A percentile compares a stretch with the other conserved stretches of the same genome.
Evolutionary conservation across 2,797 vertebrate species (phyloP).

Genomic region (Anas georgica): DNA sequence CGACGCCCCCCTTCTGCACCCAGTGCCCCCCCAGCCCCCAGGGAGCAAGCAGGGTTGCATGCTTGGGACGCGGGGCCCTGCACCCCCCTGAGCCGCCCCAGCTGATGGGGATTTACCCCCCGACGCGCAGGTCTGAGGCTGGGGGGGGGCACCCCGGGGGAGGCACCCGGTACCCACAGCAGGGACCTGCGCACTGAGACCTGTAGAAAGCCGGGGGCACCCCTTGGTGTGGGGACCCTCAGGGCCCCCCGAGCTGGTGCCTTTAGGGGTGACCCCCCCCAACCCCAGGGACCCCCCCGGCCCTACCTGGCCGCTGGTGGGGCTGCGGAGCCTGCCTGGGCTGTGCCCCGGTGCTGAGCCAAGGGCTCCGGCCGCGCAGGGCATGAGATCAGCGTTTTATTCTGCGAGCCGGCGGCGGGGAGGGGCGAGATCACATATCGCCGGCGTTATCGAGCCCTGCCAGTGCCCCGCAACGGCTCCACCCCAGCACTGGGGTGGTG

Average conservation of each 20-base stretch:
- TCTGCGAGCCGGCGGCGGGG: constrained; percentile 66
- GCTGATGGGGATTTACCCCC: neutral
- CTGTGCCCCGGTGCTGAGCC: constrained; percentile 18
- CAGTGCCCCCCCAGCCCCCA: neutral
- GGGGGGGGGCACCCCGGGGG: neutral
- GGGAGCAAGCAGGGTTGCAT: no score
- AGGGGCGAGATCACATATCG: constrained; percentile 72
- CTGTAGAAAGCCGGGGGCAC: fast-evolving
- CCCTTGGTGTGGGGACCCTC: neutral
- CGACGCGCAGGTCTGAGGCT: neutral
- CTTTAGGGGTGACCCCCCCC: neutral
- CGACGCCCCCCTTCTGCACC: neutral
- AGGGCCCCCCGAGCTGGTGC: neutral
- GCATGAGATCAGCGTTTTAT: constrained; percentile 81
- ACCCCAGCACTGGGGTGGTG: neutral
- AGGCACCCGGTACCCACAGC: neutral
- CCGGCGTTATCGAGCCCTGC: constrained; percentile 56
- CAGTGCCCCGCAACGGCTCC: constrained; percentile 44
- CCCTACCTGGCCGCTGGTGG: constrained; percentile 14
- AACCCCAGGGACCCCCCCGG: fast-evolving
- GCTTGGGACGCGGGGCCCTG: neutral
- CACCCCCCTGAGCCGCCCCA: neutral
- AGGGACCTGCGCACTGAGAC: neutral
- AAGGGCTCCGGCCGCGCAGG: constrained; percentile 21
- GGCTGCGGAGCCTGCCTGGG: neutral